Evolutionary conservation across 2,113 vertebrate genomes (phyloP).

Genomic region (Phrynosoma blainvillii): DNA sequence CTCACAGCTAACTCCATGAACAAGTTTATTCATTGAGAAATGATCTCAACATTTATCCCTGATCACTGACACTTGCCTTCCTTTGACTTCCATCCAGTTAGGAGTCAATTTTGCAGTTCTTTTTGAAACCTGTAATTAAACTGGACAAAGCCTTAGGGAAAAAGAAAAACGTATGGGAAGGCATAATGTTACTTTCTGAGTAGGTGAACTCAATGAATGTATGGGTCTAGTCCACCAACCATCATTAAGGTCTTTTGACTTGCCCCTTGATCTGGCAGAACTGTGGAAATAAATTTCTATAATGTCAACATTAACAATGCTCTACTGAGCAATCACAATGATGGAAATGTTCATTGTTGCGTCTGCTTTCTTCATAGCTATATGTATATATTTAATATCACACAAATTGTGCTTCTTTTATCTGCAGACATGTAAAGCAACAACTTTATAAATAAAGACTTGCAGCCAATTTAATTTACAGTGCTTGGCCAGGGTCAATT

Average conservation of each 20-base stretch:
- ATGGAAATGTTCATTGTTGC: slow-evolving; percentile 36
- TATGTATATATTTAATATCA: slow-evolving; percentile 41
- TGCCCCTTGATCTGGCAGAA: slow-evolving; percentile 17
- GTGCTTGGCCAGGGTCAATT: neutral
- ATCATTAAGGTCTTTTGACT: slow-evolving; percentile 30
- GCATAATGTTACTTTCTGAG: slow-evolving; percentile 22
- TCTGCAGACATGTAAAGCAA: slow-evolving; percentile 44
- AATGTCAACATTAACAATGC: slow-evolving; percentile 8
- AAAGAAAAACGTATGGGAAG: slow-evolving; percentile 9
- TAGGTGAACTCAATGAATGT: slow-evolving; percentile 18
- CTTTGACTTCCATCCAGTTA: slow-evolving; percentile 22
- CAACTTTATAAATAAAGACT: slow-evolving; percentile 44
- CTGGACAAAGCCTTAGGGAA: slow-evolving; percentile 3
- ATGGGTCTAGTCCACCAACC: neutral
- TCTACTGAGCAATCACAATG: slow-evolving; percentile 19
- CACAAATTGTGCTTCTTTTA: slow-evolving; percentile 49
- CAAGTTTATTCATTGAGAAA: neutral
- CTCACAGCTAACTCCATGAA: slow-evolving; percentile 10
- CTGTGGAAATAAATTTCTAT: slow-evolving; percentile 36
- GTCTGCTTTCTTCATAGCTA: slow-evolving; percentile 42
- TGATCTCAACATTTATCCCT: neutral
- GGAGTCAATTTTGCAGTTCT: slow-evolving; percentile 36
- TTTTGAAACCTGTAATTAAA: slow-evolving; percentile 36
- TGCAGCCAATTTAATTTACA: slow-evolving; percentile 46
- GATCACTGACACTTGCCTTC: slow-evolving; percentile 17